These are phyloP conservation scores for Papilio gigon DNA, from an alignment of 2,888 invertebrate genomes.

Conservation along the genomic window DNA sequence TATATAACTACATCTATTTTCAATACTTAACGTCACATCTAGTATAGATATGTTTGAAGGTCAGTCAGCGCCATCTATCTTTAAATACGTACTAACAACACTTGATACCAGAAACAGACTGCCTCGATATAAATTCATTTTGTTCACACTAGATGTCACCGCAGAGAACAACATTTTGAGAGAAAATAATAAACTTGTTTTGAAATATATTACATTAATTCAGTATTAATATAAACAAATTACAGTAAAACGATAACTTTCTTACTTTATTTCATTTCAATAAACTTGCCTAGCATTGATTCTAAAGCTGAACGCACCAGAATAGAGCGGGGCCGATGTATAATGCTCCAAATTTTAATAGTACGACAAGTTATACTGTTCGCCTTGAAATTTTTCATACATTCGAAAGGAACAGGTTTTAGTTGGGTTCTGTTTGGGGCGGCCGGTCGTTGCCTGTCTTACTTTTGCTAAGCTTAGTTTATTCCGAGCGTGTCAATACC, in stretches of 20 bases:
- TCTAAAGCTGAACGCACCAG: slow-evolving; percentile 48
- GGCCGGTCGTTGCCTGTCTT: slow-evolving; percentile 40
- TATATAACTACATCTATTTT: not conserved
- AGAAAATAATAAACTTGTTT: not conserved
- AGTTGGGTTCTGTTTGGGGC: slow-evolving; percentile 34
- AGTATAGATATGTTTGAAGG: not conserved
- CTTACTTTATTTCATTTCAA: not conserved
- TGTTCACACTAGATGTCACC: not conserved
- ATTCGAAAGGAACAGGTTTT: slow-evolving; percentile 39
- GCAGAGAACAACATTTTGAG: too few species aligned
- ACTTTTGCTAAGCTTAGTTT: slow-evolving; percentile 57
- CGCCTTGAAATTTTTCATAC: slow-evolving; percentile 30
- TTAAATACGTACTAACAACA: not conserved
- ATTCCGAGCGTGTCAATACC: slow-evolving; percentile 65
- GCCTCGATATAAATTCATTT: not conserved
- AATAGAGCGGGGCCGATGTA: not conserved
- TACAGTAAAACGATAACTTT: not conserved
- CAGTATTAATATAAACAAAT: not conserved
- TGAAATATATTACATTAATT: not conserved
- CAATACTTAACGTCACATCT: not conserved
- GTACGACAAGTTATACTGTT: slow-evolving; percentile 31
- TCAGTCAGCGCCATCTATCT: not conserved
- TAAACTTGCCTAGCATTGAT: slow-evolving; percentile 38
- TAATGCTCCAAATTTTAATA: slow-evolving; percentile 36
- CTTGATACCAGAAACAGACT: not conserved